Evolutionary conservation across 2,888 invertebrate species (phyloP).

Genomic region (Osedax fenrisi): DNA sequence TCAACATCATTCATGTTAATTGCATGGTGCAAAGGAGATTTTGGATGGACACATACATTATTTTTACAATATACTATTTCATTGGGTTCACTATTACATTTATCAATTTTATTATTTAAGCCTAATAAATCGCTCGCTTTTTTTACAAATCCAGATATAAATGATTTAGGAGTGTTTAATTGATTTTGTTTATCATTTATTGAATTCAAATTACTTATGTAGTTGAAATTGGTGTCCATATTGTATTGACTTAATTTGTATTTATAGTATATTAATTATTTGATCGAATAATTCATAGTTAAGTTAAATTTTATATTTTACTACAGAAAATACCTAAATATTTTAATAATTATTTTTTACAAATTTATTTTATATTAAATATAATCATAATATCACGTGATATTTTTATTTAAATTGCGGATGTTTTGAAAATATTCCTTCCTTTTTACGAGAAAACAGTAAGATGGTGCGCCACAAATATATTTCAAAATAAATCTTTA

Average conservation of each 20-base stretch:
- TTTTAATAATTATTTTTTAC: too few relatives aligned
- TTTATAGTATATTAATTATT: too few relatives aligned
- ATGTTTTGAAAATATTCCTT: background rate
- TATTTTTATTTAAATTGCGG: background rate
- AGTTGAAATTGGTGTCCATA: too few relatives aligned
- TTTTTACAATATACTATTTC: conserved; percentile 63
- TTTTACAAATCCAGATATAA: background rate
- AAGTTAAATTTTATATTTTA: too few relatives aligned
- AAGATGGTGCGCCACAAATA: background rate
- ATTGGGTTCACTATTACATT: background rate
- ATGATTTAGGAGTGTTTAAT: background rate
- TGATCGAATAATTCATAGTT: too few relatives aligned
- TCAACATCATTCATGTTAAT: conserved; percentile 65
- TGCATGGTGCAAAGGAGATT: too few relatives aligned
- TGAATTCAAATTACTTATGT: too few relatives aligned
- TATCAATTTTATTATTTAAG: background rate
- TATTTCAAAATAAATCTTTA: background rate
- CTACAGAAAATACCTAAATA: too few relatives aligned
- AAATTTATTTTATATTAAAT: too few relatives aligned
- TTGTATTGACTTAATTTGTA: too few relatives aligned
- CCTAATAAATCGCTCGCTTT: background rate
- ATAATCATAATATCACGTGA: background rate
- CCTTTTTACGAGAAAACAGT: background rate
- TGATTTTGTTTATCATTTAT: background rate
- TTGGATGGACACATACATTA: conserved; percentile 91